Conservation (phyloP, 2,888 invertebrate species). For the Alentia gelatinosa region DNA sequence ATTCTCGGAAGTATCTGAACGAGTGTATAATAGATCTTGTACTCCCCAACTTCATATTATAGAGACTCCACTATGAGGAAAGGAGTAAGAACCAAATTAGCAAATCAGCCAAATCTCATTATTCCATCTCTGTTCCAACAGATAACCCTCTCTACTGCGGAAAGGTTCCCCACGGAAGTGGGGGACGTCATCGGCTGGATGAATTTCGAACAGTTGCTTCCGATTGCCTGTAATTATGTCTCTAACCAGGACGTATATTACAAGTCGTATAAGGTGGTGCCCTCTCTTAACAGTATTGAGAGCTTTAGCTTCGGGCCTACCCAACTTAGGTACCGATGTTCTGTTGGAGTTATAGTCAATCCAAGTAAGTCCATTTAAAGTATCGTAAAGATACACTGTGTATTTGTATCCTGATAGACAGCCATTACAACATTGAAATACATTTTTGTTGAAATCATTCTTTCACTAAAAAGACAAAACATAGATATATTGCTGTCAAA, state of each 20-base stretch:
- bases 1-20: no score
- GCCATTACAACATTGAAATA: no score
- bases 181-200: slow-evolving; percentile 33
- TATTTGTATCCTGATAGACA: no score
- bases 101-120: not conserved
- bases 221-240: slow-evolving; percentile 5
- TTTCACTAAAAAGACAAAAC: no score
- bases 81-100: not conserved
- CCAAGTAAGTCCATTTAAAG: not conserved
- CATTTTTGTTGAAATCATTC: no score
- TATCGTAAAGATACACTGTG: no score
- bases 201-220: not conserved
- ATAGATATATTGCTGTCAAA: no score
- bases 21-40: no score
- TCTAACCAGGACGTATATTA: not conserved
- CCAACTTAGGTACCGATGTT: not conserved
- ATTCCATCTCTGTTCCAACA: not conserved
- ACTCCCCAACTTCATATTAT: no score
- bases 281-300: no score
- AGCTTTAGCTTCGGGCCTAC: no score
- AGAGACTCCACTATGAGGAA: no score
- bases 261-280: not conserved
- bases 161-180: not conserved
- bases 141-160: not conserved
- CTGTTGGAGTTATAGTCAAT: not conserved